These are phyloP conservation scores for Brassicogethes aeneus DNA, from an alignment of 2,888 invertebrate genomes.

Conservation along the genomic window DNA sequence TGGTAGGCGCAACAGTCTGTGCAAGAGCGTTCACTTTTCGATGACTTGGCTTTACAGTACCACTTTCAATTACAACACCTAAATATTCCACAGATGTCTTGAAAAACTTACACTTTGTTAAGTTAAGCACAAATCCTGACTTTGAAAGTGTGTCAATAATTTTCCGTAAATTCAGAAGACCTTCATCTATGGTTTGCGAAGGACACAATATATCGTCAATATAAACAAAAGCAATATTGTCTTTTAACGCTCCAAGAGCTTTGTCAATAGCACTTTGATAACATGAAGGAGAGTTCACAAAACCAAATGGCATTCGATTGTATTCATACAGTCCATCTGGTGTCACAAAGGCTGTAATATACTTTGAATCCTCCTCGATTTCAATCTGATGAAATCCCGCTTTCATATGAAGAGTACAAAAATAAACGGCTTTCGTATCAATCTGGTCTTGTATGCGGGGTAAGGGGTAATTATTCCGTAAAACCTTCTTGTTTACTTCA, in stretches of 20 bases:
- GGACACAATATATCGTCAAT: conserved; percentile 11
- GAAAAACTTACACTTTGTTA: conserved; percentile 10
- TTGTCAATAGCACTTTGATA: conserved; percentile 16
- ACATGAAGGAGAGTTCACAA: conserved; percentile 14
- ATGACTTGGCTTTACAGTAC: too few relatives aligned
- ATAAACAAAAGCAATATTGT: conserved; percentile 14
- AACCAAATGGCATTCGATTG: conserved; percentile 16
- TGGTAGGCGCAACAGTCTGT: too few relatives aligned
- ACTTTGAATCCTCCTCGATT: too few relatives aligned
- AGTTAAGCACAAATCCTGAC: conserved; percentile 10
- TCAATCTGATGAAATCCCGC: too few relatives aligned
- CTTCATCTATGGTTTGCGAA: conserved; percentile 7
- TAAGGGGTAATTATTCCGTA: too few relatives aligned
- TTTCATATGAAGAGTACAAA: too few relatives aligned
- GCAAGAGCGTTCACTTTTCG: too few relatives aligned
- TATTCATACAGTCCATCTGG: conserved; percentile 15
- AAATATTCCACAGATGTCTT: conserved; percentile 12
- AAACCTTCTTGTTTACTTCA: too few relatives aligned
- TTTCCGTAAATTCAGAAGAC: conserved; percentile 1
- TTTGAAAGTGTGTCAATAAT: conserved; percentile 2
- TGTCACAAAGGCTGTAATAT: too few relatives aligned
- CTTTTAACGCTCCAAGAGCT: conserved; percentile 14
- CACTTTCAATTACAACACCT: too few relatives aligned
- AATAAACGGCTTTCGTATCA: too few relatives aligned
- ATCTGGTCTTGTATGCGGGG: too few relatives aligned